Evolutionary conservation across 2,797 vertebrate species (phyloP).

Genomic region (Pachyuromys duprasi): DNA sequence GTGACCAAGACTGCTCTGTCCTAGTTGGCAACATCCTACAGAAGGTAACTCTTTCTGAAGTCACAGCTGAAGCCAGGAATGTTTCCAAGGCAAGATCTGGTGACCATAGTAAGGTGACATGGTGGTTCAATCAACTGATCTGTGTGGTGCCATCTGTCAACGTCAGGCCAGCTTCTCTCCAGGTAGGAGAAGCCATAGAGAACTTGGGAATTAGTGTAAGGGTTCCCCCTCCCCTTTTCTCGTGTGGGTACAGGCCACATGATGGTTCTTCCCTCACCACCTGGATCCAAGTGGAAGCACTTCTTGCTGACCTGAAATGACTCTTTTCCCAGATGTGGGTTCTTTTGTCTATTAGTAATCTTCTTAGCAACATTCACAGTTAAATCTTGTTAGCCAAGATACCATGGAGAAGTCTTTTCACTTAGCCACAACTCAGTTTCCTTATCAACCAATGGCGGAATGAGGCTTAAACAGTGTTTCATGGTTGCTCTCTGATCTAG

Average conservation of each 20-base stretch:
- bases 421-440: conserved; percentile 38
- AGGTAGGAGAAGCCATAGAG: neutral
- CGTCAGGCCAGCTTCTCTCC: conserved; percentile 11
- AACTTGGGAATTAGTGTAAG: neutral
- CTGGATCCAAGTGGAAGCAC: conserved; percentile 6
- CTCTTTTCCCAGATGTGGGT: neutral
- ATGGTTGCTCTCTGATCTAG: neutral
- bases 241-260: neutral
- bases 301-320: conserved; percentile 30
- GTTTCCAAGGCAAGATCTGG: conserved; percentile 35
- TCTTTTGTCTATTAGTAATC: conserved; percentile 20
- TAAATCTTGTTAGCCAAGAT: neutral
- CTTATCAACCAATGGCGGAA: conserved; percentile 26
- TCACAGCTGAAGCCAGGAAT: neutral
- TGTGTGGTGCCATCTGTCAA: conserved; percentile 1
- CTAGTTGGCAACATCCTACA: neutral
- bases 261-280: neutral
- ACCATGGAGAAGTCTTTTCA: conserved; percentile 1
- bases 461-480: neutral
- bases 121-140: neutral
- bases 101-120: neutral
- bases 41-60: conserved; percentile 33
- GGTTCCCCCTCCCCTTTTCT: neutral
- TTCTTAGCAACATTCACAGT: conserved; percentile 24
- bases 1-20: neutral